Evolutionary conservation across 2,888 invertebrate genomes (phyloP).

Genomic region (Malthinus flaveolus): DNA sequence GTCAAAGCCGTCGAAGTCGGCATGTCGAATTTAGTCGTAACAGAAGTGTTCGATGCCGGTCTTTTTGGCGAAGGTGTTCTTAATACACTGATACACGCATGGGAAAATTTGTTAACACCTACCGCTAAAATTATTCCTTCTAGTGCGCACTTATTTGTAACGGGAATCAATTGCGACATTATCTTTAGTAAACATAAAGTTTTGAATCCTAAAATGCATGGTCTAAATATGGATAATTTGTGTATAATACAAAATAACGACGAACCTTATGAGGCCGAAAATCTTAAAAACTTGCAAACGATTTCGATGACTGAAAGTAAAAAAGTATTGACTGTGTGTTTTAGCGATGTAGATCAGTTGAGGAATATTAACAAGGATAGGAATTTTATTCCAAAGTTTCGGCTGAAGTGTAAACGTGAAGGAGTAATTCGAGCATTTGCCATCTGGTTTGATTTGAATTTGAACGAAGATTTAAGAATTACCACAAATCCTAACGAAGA

Average conservation of each 20-base stretch:
- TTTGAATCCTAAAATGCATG: conserved; percentile 29
- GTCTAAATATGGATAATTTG: conserved; percentile 45
- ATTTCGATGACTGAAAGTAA: conserved; percentile 63
- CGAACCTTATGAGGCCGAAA: conserved; percentile 73
- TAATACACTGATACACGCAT: conserved; percentile 69
- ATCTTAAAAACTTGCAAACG: conserved; percentile 60
- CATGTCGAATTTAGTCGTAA: conserved; percentile 65
- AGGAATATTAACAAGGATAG: conserved; percentile 42
- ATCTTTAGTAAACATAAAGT: conserved; percentile 28
- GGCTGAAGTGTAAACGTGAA: conserved; percentile 51
- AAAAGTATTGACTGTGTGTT: conserved; percentile 63
- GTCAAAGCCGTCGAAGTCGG: conserved; percentile 43
- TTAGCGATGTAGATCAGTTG: conserved; percentile 61
- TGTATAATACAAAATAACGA: conserved; percentile 48
- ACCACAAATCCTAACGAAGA: conserved; percentile 63
- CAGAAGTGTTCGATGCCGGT: conserved; percentile 80
- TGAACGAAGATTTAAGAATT: conserved; percentile 64
- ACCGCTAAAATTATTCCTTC: conserved; percentile 63
- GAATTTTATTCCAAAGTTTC: conserved; percentile 35
- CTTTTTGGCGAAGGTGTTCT: conserved; percentile 77
- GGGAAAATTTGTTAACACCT: conserved; percentile 61
- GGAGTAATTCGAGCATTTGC: conserved; percentile 68
- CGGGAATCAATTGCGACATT: conserved; percentile 62
- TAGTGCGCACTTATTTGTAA: conserved; percentile 65
- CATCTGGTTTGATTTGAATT: conserved; percentile 74